Conservation (phyloP, 2,797 vertebrate genomes). For the Sebastes oblongus region DNA sequence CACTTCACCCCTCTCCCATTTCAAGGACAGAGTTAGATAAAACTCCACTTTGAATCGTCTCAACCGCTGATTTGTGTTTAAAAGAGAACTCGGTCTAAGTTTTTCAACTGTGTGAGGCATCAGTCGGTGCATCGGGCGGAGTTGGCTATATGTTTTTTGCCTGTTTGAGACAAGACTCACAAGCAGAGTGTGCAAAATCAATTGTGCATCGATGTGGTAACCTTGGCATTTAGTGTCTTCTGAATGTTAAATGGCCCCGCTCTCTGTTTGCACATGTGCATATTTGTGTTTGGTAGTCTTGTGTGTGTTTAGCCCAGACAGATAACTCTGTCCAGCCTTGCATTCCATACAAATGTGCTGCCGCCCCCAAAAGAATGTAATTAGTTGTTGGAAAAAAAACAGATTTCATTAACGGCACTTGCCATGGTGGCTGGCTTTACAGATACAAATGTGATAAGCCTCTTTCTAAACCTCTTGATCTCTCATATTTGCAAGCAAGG, state of each 20-base stretch:
- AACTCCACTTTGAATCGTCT: not conserved
- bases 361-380: slow-evolving; percentile 8
- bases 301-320: slow-evolving; percentile 20
- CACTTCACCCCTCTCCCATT: not conserved
- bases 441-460: slow-evolving; percentile 16
- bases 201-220: slow-evolving; percentile 43
- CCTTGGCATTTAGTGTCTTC: slow-evolving; percentile 62
- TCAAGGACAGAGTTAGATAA: not conserved
- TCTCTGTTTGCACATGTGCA: not conserved
- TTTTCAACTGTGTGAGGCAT: not conserved
- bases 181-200: slow-evolving; percentile 38
- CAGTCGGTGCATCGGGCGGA: not conserved
- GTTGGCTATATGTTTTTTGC: not conserved
- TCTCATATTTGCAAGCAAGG: not conserved
- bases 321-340: not conserved
- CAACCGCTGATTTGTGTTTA: not conserved
- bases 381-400: slow-evolving; percentile 16
- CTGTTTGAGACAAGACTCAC: slow-evolving; percentile 22
- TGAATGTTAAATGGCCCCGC: slow-evolving; percentile 41
- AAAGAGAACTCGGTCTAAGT: not conserved
- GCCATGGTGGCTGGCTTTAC: not conserved
- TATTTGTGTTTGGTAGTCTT: slow-evolving; percentile 18
- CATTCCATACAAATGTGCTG: slow-evolving; percentile 22
- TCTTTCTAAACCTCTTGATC: slow-evolving; percentile 24
- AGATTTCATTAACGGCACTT: slow-evolving; percentile 8